Conservation (phyloP, 1,140 invertebrate genomes). For the Pristionchus pacificus region DNA sequence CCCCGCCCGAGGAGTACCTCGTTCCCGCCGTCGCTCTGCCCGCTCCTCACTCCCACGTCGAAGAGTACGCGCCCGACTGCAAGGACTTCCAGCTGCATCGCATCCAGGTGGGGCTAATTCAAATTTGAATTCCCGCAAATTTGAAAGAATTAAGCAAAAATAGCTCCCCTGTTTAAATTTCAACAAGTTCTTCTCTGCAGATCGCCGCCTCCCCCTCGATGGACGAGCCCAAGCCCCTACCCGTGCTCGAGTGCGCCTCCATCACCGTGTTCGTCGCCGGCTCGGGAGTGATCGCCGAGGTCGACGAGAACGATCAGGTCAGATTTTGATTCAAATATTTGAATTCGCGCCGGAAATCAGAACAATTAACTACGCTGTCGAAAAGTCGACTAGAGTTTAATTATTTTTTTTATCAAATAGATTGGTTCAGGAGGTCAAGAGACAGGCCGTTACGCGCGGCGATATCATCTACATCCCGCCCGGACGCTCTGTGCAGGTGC, state of each 20-base stretch:
- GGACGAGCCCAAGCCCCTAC: conserved; percentile 23
- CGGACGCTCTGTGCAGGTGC: conserved; percentile 12
- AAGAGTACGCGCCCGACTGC: conserved; percentile 53
- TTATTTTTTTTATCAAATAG: neutral
- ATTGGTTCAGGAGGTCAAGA: neutral
- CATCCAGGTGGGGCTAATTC: conserved; percentile 37
- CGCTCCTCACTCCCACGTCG: conserved; percentile 32
- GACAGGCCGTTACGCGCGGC: conserved; percentile 33
- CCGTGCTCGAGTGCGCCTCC: conserved; percentile 44
- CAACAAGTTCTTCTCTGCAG: conserved; percentile 4
- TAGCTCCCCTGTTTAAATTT: neutral
- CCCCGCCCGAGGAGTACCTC: conserved; percentile 46
- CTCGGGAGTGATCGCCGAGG: conserved; percentile 32
- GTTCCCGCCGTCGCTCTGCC: conserved; percentile 34
- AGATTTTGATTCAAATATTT: conserved; percentile 10
- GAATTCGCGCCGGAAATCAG: no score
- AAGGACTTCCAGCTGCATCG: conserved; percentile 52
- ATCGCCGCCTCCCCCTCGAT: neutral
- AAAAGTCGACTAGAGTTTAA: neutral
- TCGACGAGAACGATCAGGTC: conserved; percentile 3
- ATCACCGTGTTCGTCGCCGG: conserved; percentile 47
- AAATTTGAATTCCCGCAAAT: no score
- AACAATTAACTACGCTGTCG: no score
- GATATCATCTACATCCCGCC: conserved; percentile 50
- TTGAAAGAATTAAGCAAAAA: no score